Percentiles rank a stretch among this genome's conserved stretches.
phyloP scores from a whole-genome alignment of 2,888 invertebrate genomes.

The Callyntrura guangdongensis region DNA sequence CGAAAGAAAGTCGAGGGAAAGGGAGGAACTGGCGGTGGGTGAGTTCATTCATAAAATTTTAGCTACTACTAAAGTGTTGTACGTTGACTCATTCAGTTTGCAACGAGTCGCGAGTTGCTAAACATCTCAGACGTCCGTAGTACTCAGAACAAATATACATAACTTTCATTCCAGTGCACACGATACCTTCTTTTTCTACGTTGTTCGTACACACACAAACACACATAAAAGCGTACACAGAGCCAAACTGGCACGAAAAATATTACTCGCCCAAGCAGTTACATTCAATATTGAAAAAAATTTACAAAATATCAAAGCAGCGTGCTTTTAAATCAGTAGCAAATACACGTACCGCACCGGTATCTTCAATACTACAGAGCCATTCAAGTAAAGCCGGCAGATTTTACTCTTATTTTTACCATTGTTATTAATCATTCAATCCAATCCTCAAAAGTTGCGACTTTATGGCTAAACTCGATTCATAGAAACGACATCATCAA shows the following conservation, averaged over 20 bases:
- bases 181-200: neutral
- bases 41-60: conserved; percentile 85
- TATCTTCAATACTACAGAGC: neutral
- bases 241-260: neutral
- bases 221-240: neutral
- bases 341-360: no score
- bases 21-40: conserved; percentile 82
- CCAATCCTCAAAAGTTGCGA: neutral
- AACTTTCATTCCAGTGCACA: conserved; percentile 10
- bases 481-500: conserved; percentile 6
- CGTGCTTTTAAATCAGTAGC: no score
- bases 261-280: neutral
- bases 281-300: neutral
- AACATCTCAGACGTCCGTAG: conserved; percentile 77
- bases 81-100: conserved; percentile 84
- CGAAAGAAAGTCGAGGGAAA: conserved; percentile 72
- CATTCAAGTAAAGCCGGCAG: neutral
- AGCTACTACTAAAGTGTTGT: conserved; percentile 79
- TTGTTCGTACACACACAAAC: neutral
- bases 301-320: neutral
- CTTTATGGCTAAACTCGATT: neutral
- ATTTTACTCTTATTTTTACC: neutral
- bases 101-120: conserved; percentile 81
- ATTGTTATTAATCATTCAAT: neutral
- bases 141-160: conserved; percentile 7